These are phyloP conservation scores for Microplitis manilae DNA, from an alignment of 2,888 invertebrate genomes.

Conservation along the genomic window DNA sequence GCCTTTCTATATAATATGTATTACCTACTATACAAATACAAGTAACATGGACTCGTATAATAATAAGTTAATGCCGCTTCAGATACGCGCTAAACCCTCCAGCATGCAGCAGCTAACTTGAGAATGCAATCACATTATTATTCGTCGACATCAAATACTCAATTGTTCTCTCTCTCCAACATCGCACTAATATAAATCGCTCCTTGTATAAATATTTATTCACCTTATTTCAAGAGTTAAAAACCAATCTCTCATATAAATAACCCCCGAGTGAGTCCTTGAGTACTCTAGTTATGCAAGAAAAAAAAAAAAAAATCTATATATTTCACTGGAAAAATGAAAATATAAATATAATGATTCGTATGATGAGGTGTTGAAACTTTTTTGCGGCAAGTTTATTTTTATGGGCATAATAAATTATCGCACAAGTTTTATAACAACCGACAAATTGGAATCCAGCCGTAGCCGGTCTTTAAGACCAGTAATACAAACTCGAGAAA, in stretches of 20 bases:
- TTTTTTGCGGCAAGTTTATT: not conserved
- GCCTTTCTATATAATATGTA: constrained; percentile 7
- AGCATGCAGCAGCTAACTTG: not conserved
- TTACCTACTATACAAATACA: not conserved
- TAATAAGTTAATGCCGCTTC: not conserved
- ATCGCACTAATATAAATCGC: not conserved
- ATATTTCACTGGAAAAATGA: not conserved
- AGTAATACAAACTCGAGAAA: too few relatives aligned
- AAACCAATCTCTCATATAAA: not conserved
- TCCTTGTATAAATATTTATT: not conserved
- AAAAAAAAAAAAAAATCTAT: not conserved
- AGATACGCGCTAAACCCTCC: not conserved
- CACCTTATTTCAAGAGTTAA: not conserved
- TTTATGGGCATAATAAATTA: not conserved
- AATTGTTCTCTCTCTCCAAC: not conserved
- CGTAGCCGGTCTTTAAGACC: not conserved
- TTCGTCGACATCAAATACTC: constrained; percentile 1
- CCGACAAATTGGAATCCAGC: not conserved
- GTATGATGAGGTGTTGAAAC: not conserved
- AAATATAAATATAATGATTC: not conserved
- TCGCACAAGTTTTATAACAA: not conserved
- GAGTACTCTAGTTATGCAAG: not conserved
- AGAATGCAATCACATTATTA: constrained; percentile 19
- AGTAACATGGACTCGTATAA: not conserved
- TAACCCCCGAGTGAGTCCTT: not conserved